Conservation (phyloP, 2,797 vertebrate species). For the Sebastes jordani region DNA sequence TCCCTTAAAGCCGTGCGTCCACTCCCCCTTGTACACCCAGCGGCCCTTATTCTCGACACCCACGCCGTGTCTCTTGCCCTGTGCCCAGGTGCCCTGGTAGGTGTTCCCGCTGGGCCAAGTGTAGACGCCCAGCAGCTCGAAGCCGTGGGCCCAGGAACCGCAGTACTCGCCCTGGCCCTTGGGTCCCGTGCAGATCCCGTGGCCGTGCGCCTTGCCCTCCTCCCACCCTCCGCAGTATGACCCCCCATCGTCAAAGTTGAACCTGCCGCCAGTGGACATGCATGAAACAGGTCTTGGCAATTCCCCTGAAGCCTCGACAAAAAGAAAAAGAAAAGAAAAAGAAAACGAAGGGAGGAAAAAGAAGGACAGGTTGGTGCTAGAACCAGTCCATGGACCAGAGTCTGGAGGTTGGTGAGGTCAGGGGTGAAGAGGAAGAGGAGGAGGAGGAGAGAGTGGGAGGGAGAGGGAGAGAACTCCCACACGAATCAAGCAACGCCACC, state of each 20-base stretch:
- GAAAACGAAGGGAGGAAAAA: constrained; percentile 52
- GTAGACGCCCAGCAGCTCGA: constrained; percentile 98
- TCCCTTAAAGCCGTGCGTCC: constrained; percentile 99
- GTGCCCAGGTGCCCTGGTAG: constrained; percentile 98
- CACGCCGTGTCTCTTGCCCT: constrained; percentile 97
- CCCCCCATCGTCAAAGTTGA: constrained; percentile 99
- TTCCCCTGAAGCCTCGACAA: constrained; percentile 86
- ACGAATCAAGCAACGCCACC: constrained; percentile 26
- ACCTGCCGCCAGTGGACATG: constrained; percentile 99
- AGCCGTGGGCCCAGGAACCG: constrained; percentile 97
- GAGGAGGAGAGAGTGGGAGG: constrained; percentile 34
- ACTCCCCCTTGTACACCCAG: constrained; percentile 99
- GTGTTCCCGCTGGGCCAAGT: constrained; percentile 99
- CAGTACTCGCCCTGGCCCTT: constrained; percentile 99
- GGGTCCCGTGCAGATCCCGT: constrained; percentile 98
- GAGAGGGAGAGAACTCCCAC: constrained; percentile 47
- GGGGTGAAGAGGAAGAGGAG: constrained; percentile 55
- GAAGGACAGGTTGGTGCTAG: constrained; percentile 66
- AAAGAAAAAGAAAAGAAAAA: constrained; percentile 82
- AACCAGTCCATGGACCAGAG: constrained; percentile 39
- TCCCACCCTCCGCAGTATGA: constrained; percentile 99
- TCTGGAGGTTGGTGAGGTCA: constrained; percentile 26
- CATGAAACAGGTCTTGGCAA: constrained; percentile 98
- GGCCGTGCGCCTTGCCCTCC: constrained; percentile 98
- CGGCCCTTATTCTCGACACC: constrained; percentile 98